Evolutionary conservation across 2,797 vertebrate species (phyloP), one percentile per base, ranked within the genome.

Genomic region (Pantherophis vulpinus): DNA sequence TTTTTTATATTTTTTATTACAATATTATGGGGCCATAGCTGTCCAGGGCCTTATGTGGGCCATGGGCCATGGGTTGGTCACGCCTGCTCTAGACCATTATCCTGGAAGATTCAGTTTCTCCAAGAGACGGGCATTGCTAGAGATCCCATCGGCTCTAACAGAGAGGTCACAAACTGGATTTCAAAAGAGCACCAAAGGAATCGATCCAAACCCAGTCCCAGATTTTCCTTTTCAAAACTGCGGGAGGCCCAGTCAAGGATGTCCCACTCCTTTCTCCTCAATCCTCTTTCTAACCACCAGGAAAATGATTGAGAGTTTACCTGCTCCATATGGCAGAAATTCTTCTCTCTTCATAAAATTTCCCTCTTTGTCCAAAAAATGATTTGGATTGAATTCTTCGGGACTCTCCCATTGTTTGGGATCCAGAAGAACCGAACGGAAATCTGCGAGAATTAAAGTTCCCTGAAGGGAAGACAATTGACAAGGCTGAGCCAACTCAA

Each of bases 341-440:
- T 94, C 95, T 29, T 96, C 94, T 13, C 55, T 95, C 87, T 55
- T 54, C 58, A 87, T 37, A 42, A 95, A 96, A 29, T 94, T 95
- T 91, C 95, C 96, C 23, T 93, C 90, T 37, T 94, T 92, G 55
- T 96, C 94, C 91, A 96, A 93, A 83, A 97, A 96, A 91, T 96
- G 94, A 86, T 91, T 54, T 1, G 94, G 93, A 87, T 95, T 96
- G 94, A 96, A 96, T 27, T 95, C 88, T 55, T 8, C 4, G 20
- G 93, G 94, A 2, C 61, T 96, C 66, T 96, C 93, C 96, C 94
- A 96, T 90, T 70, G 87, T 86, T 95, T 51, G 0, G 94, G 92
- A 90, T 96, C 90, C 4, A 58, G 56, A 29, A 96, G 92, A 83
- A 94, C 95, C 10, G 96, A 96, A 23, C 88, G 92, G 63, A 96